A percentile compares a stretch with the other conserved stretches of the same genome.
These are phyloP conservation scores for Pseudonaja textilis DNA, from an alignment of 2,113 vertebrate species.

Conservation along the genomic window DNA sequence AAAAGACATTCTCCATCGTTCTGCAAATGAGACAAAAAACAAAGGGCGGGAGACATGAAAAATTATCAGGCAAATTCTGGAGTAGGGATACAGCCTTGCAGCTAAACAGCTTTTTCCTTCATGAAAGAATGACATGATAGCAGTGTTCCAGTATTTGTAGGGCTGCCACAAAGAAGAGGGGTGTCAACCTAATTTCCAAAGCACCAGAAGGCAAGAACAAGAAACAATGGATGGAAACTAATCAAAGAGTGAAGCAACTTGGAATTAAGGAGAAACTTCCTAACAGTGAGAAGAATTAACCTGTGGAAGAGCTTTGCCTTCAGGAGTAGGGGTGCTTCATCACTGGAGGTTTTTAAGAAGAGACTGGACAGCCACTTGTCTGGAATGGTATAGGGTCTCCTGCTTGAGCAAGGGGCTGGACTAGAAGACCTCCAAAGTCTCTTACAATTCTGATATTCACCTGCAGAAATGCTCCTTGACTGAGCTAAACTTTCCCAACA, in stretches of 20 bases:
- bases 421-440: neutral
- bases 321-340: neutral
- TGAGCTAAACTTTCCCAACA: neutral
- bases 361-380: neutral
- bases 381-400: neutral
- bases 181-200: neutral
- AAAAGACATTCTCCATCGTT: neutral
- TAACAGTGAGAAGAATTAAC: neutral
- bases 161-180: neutral
- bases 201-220: neutral
- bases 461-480: neutral
- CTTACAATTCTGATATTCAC: neutral
- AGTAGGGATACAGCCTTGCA: neutral
- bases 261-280: neutral
- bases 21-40: neutral
- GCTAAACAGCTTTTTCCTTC: neutral
- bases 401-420: neutral
- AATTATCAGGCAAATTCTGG: neutral
- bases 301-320: neutral
- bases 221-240: neutral
- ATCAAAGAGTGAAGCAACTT: neutral
- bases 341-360: neutral
- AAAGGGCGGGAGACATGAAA: neutral
- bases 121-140: neutral
- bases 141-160: neutral